Evolutionary conservation across 2,888 invertebrate genomes (phyloP).

Genomic region (Hermaeophaga mercurialis): DNA sequence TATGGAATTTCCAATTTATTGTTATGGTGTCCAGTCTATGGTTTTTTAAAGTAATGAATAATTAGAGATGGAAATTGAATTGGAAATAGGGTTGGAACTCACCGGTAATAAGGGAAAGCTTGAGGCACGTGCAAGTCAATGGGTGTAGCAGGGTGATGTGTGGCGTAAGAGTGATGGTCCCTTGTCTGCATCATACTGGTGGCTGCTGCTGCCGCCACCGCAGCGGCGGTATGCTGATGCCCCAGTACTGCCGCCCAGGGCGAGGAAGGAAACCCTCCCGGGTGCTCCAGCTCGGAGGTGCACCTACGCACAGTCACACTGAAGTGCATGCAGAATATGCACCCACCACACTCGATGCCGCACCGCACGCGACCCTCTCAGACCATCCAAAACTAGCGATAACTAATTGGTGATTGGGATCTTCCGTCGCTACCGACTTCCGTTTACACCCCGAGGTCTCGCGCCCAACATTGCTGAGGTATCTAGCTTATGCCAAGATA

Average conservation of each 20-base stretch:
- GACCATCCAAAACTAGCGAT: conserved; percentile 22
- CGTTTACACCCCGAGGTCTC: conserved; percentile 22
- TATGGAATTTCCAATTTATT: too few species aligned
- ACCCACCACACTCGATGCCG: conserved; percentile 30
- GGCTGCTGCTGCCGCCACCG: conserved; percentile 56
- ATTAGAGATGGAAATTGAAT: not conserved
- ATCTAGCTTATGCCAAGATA: conserved; percentile 14
- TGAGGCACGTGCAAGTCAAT: conserved; percentile 93
- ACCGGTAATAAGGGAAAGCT: conserved; percentile 91
- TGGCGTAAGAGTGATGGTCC: conserved; percentile 62
- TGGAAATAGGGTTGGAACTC: conserved; percentile 47
- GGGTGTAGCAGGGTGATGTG: conserved; percentile 64
- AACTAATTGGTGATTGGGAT: conserved; percentile 1
- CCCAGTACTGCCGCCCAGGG: conserved; percentile 78
- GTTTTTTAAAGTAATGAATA: too few species aligned
- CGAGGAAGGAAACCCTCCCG: conserved; percentile 72
- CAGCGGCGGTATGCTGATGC: conserved; percentile 63
- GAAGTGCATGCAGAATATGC: conserved; percentile 49
- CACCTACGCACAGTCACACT: conserved; percentile 51
- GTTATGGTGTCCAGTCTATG: too few species aligned
- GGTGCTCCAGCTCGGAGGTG: conserved; percentile 72
- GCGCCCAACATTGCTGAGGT: conserved; percentile 18
- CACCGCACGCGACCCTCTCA: conserved; percentile 44
- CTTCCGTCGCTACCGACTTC: conserved; percentile 22
- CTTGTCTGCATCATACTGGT: conserved; percentile 58